These are phyloP conservation scores for Oostethus manadensis DNA, from an alignment of 2,113 vertebrate species.

Conservation along the genomic window DNA sequence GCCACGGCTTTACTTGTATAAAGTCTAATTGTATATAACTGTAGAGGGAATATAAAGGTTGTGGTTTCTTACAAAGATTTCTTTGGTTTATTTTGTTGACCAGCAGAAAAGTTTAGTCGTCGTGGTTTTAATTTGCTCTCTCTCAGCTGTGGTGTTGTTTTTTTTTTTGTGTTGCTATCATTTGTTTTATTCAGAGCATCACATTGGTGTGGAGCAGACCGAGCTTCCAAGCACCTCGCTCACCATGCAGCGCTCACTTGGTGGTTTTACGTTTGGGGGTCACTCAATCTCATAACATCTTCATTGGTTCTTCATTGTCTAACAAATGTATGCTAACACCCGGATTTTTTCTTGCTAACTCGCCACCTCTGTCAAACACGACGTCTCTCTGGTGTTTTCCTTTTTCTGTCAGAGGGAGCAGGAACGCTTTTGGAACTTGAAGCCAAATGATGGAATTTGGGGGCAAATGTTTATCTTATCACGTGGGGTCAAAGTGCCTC, in stretches of 20 bases:
- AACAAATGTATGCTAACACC: no score
- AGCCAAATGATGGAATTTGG: constrained; percentile 73
- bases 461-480: constrained; percentile 26
- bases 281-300: no score
- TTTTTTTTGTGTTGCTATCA: constrained; percentile 9
- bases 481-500: constrained; percentile 67
- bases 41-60: constrained; percentile 90
- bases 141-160: constrained; percentile 47
- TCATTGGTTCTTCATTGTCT: no score
- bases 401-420: constrained; percentile 28
- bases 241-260: no score
- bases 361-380: not conserved
- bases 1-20: constrained; percentile 88
- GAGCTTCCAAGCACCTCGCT: no score
- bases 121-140: constrained; percentile 31
- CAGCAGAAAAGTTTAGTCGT: constrained; percentile 47
- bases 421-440: constrained; percentile 50
- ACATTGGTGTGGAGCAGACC: no score
- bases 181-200: constrained; percentile 23
- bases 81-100: constrained; percentile 56
- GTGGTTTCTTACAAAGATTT: constrained; percentile 87
- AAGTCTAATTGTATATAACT: constrained; percentile 96
- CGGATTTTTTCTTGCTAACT: no score
- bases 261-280: no score
- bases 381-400: not conserved